These are phyloP conservation scores for Coluber constrictor DNA, from an alignment of 2,797 vertebrate genomes.

Conservation along the genomic window DNA sequence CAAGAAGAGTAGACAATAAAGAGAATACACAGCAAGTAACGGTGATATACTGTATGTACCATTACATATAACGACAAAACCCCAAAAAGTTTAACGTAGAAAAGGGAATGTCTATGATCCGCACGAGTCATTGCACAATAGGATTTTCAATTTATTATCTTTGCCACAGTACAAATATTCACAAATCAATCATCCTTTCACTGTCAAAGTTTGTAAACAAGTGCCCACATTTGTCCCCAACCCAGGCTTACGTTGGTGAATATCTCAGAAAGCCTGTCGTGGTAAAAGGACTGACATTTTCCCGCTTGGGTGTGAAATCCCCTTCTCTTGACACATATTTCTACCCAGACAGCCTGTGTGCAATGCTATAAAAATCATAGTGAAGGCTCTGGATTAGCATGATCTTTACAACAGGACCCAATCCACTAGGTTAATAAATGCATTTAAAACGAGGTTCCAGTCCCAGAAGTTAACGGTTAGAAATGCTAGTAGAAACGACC, in stretches of 20 bases:
- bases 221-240: slow-evolving; percentile 61
- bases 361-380: slow-evolving; percentile 85
- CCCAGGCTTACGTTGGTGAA: slow-evolving; percentile 60
- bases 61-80: slow-evolving; percentile 42
- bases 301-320: slow-evolving; percentile 67
- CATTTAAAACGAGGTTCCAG: slow-evolving; percentile 75
- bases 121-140: slow-evolving; percentile 69
- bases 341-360: slow-evolving; percentile 70
- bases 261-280: slow-evolving; percentile 65
- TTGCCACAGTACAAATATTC: slow-evolving; percentile 90
- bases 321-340: slow-evolving; percentile 62
- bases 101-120: slow-evolving; percentile 60
- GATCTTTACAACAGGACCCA: slow-evolving; percentile 75
- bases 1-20: slow-evolving; percentile 46
- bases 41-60: slow-evolving; percentile 24
- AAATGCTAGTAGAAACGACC: slow-evolving; percentile 83
- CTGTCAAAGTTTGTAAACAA: slow-evolving; percentile 84
- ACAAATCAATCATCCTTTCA: slow-evolving; percentile 82
- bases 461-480: slow-evolving; percentile 77
- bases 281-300: slow-evolving; percentile 65
- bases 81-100: slow-evolving; percentile 48
- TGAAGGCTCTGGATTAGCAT: slow-evolving; percentile 82
- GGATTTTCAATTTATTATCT: slow-evolving; percentile 84
- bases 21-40: slow-evolving; percentile 55
- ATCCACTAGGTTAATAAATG: slow-evolving; percentile 74